Evolutionary conservation across 2,888 invertebrate species (phyloP), one percentile per base, ranked within the genome.

Genomic region (Ellobium chinense): DNA sequence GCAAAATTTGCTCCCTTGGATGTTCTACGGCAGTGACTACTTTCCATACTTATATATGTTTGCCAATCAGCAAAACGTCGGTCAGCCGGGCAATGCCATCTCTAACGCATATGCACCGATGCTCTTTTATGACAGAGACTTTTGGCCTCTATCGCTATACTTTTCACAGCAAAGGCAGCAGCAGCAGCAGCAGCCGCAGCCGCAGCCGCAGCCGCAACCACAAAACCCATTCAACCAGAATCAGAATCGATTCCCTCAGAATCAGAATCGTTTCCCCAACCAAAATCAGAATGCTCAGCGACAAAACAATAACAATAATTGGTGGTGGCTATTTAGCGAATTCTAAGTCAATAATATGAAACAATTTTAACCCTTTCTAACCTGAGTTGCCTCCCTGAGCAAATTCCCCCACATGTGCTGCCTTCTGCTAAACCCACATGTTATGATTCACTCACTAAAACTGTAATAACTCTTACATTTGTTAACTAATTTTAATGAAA

Each of bases 141-240:
- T 36, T 24, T 70, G 39, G 54, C 70, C 70, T 24, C 54, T 39
- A 54, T 70, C 70, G 2, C 46, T 46, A 18, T 29, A 46, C 36
- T 29, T 70, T 27, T 34, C 39, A 14, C 68, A 68, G 36, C 34
- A 68, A 21, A 18, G n/a, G 4, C 36, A n/a, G 2, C 68, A 31
- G 21, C 68, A 68, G 37, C 70, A 70, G 24, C 39, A 70, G 46
- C 73, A 73, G 29, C 73, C 31, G 9, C 73, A 46, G 12, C 73
- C 56, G 29, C 73, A 58, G 9, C 73, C 24, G 12, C 68, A 34
- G 68, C 36, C 21, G n/a, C 12, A 12, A 31, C 66, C 5, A 31
- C 27, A 14, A 9, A 14, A 37, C 9, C 36, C 12, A 37, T 46
- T 46, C 46, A 46, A 46, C 18, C 9, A 18, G 7, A 46, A 46